Evolutionary conservation across 2,888 invertebrate species (phyloP).

Genomic region (Craniophora ligustri): DNA sequence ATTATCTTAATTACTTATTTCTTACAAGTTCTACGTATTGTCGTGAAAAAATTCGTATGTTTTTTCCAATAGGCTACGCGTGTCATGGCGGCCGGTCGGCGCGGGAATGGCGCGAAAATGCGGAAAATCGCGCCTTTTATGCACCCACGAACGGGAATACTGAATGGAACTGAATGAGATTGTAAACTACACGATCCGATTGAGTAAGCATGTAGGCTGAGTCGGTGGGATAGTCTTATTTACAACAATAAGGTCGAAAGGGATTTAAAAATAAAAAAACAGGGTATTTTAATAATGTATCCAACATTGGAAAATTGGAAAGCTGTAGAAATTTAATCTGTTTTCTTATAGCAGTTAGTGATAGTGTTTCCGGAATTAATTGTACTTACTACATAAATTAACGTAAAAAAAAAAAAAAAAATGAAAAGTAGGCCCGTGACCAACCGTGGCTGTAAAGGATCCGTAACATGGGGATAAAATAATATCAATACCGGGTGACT

Average conservation of each 20-base stretch:
- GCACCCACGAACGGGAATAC: conserved; percentile 46
- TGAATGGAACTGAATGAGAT: conserved; percentile 62
- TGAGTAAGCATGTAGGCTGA: conserved; percentile 34
- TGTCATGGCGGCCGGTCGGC: conserved; percentile 60
- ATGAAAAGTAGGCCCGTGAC: too few relatives aligned
- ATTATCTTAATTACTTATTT: conserved; percentile 29
- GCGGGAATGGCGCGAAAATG: conserved; percentile 74
- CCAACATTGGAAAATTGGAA: too few relatives aligned
- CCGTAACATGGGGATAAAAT: too few relatives aligned
- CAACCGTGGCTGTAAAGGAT: too few relatives aligned
- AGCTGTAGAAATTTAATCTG: too few relatives aligned
- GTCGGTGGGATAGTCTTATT: conserved; percentile 1
- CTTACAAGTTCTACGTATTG: conserved; percentile 47
- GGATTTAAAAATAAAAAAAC: too few relatives aligned
- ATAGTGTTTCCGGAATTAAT: too few relatives aligned
- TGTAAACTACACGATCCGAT: conserved; percentile 36
- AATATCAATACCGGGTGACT: too few relatives aligned
- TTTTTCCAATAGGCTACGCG: conserved; percentile 48
- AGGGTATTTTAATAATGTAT: too few relatives aligned
- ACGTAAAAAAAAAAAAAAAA: too few relatives aligned
- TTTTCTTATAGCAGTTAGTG: too few relatives aligned
- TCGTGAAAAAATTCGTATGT: conserved; percentile 51
- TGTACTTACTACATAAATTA: too few relatives aligned
- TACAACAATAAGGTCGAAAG: neutral
- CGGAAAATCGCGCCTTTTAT: conserved; percentile 67